These are phyloP conservation scores for Apolygus lucorum DNA, from an alignment of 1,140 invertebrate species.

Conservation along the genomic window DNA sequence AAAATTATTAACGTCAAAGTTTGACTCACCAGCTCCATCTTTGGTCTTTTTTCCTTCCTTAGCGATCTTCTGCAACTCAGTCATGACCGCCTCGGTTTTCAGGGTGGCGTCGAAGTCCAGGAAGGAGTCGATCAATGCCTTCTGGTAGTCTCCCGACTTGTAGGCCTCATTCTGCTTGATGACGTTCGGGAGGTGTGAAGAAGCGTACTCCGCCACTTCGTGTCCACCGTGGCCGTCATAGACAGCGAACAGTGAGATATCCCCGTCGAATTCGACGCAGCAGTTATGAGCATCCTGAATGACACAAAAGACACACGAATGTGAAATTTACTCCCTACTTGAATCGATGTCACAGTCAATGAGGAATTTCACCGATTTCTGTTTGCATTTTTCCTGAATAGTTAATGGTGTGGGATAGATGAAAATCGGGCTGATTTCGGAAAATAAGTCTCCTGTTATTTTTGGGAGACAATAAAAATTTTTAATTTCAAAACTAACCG, in stretches of 20 bases:
- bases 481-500: too few species aligned
- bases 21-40: too few species aligned
- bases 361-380: too few species aligned
- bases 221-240: conserved; percentile 96
- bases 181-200: conserved; percentile 75
- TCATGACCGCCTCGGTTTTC: conserved; percentile 59
- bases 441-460: too few species aligned
- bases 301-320: too few species aligned
- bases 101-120: conserved; percentile 81
- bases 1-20: too few species aligned
- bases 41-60: conserved; percentile 23
- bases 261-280: conserved; percentile 75
- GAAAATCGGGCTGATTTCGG: too few species aligned
- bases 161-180: conserved; percentile 72
- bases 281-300: conserved; percentile 92
- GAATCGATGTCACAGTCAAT: too few species aligned
- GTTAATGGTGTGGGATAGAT: too few species aligned
- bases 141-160: conserved; percentile 60
- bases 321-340: too few species aligned
- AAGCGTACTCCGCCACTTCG: conserved; percentile 88
- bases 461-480: too few species aligned
- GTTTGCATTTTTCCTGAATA: too few species aligned
- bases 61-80: conserved; percentile 55
- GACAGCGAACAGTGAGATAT: conserved; percentile 80
- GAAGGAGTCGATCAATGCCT: conserved; percentile 80